Base-by-base conservation (phyloP, 2,797 vertebrate species). In the Natrix natrix region DNA sequence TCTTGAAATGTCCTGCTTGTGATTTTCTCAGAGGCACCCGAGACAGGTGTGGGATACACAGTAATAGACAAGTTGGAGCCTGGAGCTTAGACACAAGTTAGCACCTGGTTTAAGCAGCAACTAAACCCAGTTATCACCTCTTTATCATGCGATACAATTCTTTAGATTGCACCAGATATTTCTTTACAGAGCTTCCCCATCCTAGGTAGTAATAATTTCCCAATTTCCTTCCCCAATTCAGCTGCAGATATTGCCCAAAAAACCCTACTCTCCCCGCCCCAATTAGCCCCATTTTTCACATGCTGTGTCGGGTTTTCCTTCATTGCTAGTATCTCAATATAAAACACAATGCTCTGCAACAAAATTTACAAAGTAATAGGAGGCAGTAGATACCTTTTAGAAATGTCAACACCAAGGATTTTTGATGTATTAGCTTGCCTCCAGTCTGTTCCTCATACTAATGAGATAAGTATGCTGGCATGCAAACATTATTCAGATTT, bases 181-280 rank as follows among this genome's bases (percentile, higher is more conserved):
- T 83, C 37, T 48, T 83, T 83, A 48, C 37, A 24, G 74, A 83
- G 74, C 8, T 48, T 43, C 48, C 37, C 37, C 74, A 83, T 83
- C 4, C 74, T 37, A 83, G 37, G 4, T 48, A 43, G 20, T 83
- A 24, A 12, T 83, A 83, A 48, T 83, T 83, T 24, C 10, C 43
- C 74, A 83, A 83, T 83, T 43, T 83, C 32, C 74, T 43, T 83
- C 20, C 43, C 74, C 74, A 83, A 8, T 48, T 83, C 37, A 83
- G 74, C 74, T 48, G 74, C 20, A 83, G 74, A 48, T 43, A 83
- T 48, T 83, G 37, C 17, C 74, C 20, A 0, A 1, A 43, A 43
- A 78, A n/a, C 0, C 0, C n/a, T 7, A 7, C 32, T 17, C 48
- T 52, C 14, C 16, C 32, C 32, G 0, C 5, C 0, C 16, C 7